Conservation (phyloP, 2,888 invertebrate genomes). For the Eristalis intricaria region DNA sequence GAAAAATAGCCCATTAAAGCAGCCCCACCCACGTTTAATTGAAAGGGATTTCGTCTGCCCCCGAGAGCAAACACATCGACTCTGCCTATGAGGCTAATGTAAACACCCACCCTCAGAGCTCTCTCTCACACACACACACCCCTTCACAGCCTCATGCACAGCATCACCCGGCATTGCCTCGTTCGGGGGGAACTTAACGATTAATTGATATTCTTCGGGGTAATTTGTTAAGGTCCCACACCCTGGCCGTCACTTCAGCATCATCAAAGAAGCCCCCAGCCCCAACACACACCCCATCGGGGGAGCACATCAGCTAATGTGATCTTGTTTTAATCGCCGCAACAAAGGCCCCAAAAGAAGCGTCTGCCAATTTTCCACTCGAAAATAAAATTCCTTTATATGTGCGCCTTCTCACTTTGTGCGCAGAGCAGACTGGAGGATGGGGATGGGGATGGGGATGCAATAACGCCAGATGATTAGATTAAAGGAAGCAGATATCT, state of each 20-base stretch:
- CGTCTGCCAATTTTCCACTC: slow-evolving; percentile 51
- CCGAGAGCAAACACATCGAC: slow-evolving; percentile 44
- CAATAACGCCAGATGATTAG: slow-evolving; percentile 55
- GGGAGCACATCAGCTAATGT: slow-evolving; percentile 38
- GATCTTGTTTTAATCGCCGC: slow-evolving; percentile 62
- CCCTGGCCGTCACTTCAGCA: background rate
- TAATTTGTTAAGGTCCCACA: slow-evolving; percentile 59
- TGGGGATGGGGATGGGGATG: background rate
- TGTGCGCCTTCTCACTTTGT: background rate
- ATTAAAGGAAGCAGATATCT: slow-evolving; percentile 57
- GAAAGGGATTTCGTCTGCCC: slow-evolving; percentile 42
- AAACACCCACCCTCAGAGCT: slow-evolving; percentile 9
- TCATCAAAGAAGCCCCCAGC: slow-evolving; percentile 6
- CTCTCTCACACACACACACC: slow-evolving; percentile 7
- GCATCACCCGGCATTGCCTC: slow-evolving; percentile 5
- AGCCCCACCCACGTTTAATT: slow-evolving; percentile 18
- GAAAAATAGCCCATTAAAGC: slow-evolving; percentile 2
- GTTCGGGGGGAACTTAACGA: slow-evolving; percentile 47
- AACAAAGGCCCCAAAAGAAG: slow-evolving; percentile 44
- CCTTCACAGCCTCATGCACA: background rate
- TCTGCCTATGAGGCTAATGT: slow-evolving; percentile 46
- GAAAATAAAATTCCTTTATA: slow-evolving; percentile 47
- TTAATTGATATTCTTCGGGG: slow-evolving; percentile 69
- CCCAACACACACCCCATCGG: background rate
- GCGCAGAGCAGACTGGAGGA: background rate